Percentiles rank a stretch among this genome's conserved stretches.
Evolutionary conservation across 2,888 invertebrate genomes (phyloP).

Genomic region (Clistopyga incitator): DNA sequence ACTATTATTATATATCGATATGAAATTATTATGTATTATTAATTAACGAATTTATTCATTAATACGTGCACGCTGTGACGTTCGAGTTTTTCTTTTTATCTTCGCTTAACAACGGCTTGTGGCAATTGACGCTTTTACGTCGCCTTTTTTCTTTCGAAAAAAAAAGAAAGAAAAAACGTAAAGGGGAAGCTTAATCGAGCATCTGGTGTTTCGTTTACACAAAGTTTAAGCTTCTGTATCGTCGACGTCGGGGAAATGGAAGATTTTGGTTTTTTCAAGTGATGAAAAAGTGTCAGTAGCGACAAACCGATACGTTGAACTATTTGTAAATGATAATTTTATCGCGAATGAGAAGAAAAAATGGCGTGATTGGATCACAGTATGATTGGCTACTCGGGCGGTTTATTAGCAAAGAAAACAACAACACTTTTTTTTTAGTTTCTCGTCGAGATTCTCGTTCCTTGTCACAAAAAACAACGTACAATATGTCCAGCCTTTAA

Average conservation of each 20-base stretch:
- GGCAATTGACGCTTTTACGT: slow-evolving; percentile 3
- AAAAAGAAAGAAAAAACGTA: no score
- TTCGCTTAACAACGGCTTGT: slow-evolving; percentile 27
- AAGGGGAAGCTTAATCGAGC: background rate
- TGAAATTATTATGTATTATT: slow-evolving; percentile 62
- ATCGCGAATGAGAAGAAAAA: slow-evolving; percentile 18
- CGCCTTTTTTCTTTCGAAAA: background rate
- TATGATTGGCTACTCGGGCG: slow-evolving; percentile 21
- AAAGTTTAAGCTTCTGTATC: background rate
- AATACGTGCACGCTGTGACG: slow-evolving; percentile 25
- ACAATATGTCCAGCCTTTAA: no score
- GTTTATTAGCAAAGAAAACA: no score
- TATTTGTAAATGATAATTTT: slow-evolving; percentile 45
- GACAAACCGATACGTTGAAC: slow-evolving; percentile 20
- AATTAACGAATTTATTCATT: slow-evolving; percentile 38
- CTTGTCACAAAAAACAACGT: no score
- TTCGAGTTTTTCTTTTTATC: slow-evolving; percentile 17
- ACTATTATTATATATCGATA: slow-evolving; percentile 68
- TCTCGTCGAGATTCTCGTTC: no score
- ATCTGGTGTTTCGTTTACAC: background rate
- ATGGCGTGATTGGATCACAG: slow-evolving; percentile 9
- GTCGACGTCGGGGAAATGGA: background rate
- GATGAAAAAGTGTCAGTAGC: background rate
- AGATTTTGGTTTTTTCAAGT: background rate
- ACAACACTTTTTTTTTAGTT: no score